Conservation (phyloP, 2,888 invertebrate species). For the Chalcosyrphus nemorum region DNA sequence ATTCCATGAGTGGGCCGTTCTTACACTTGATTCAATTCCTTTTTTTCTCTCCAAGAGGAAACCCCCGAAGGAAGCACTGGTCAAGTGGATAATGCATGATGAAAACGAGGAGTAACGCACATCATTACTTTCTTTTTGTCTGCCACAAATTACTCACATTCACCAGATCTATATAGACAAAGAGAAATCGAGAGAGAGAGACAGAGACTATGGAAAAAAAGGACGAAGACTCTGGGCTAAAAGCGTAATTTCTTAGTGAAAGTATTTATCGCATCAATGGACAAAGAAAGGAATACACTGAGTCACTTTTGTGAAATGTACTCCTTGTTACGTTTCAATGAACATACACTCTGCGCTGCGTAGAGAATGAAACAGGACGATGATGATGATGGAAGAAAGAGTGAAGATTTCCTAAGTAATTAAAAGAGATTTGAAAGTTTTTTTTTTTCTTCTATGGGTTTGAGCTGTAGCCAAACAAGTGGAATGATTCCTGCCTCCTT, state of each 20-base stretch:
- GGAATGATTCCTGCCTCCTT: constrained; percentile 10
- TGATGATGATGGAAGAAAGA: constrained; percentile 11
- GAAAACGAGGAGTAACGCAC: constrained; percentile 52
- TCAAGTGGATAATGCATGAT: constrained; percentile 70
- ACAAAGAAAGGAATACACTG: constrained; percentile 25
- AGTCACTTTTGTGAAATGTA: constrained; percentile 49
- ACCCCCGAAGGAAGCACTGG: constrained; percentile 42
- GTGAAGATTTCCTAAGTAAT: constrained; percentile 66
- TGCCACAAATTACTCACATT: constrained; percentile 33
- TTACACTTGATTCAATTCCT: constrained; percentile 55
- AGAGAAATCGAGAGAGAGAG: too few species aligned
- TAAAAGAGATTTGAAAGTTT: constrained; percentile 66
- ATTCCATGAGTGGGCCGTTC: constrained; percentile 49
- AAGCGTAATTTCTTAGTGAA: constrained; percentile 53
- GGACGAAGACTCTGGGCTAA: constrained; percentile 2
- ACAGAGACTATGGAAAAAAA: too few species aligned
- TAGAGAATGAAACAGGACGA: background rate
- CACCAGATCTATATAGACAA: too few species aligned
- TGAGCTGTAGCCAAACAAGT: background rate
- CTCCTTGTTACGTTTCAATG: constrained; percentile 46
- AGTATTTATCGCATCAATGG: constrained; percentile 67
- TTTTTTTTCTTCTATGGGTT: constrained; percentile 6
- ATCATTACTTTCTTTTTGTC: constrained; percentile 43
- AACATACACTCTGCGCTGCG: background rate
- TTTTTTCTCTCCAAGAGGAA: background rate